Evolutionary conservation across 23 tunicate species (phyloP), one percentile per base, ranked within the genome.

Genomic region (Styela clava): DNA sequence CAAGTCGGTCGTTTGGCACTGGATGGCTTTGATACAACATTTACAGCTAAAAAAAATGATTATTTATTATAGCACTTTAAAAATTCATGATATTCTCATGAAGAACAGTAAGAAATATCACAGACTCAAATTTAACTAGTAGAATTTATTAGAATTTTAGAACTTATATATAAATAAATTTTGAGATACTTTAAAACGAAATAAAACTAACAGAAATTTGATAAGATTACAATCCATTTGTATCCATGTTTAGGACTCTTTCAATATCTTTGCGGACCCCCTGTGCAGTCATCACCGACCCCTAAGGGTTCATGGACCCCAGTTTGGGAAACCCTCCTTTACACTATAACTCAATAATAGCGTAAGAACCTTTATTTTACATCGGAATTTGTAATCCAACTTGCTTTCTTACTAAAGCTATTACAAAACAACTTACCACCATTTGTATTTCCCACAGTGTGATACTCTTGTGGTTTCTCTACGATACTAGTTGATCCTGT

Each of bases 401-500:
- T 9, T 16, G 71, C 71, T 28, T 65, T 65, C 5, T 5, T 7
- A 7, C 5, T 65, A 26, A 5, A 25, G 16, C 30, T 65, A 16
- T 9, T 3, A 65, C 71, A 65, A 65, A 65, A 3, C 7, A 7
- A 25, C 31, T 5, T 65, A 26, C 30, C 71, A 5, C 31, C 31
- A 71, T 34, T 34, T 71, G 77, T 29, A 71, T 26, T 71, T 16
- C 77, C 29, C 3, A 34, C 3, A 71, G 23, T 71, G 29, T 71
- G 18, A 20, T 21, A 26, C 28, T 76, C 81, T 26, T 52, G 67
- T 37, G 64, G 9, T 37, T 29, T 52, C 35, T 82, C 85, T 0
- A 69, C 62, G 21, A 44, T 30, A 69, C 69, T 82, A 33, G 85
- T 82, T 36, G 74, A 51, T 68, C 85, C 85, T 16, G 85, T 82